Evolutionary conservation across 1,140 invertebrate genomes (phyloP), one percentile per base, ranked within the genome.

Genomic region (Heliconius hewitsoni): DNA sequence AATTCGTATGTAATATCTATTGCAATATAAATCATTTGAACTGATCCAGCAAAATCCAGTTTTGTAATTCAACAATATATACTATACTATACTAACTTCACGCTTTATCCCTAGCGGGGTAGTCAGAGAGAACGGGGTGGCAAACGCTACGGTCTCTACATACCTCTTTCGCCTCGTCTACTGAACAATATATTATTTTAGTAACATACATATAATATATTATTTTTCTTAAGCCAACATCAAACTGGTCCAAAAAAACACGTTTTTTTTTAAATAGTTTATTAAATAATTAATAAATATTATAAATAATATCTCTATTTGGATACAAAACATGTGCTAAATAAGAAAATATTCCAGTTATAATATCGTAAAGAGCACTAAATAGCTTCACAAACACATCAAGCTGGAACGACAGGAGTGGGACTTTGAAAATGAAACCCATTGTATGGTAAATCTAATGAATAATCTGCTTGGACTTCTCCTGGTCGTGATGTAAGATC

Each of bases 381-480:
- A 92, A 89, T 6, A 93, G 82, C 77, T 79, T 80, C n/a, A 87
- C 74, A 73, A 94, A 92, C 52, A 93, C 84, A 81, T 93, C 87
- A 93, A 93, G 92, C 70, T 93, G 91, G 87, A 94, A 94, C 77
- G 90, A 93, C 84, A 93, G 90, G 80, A 93, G 91, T 77, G 93
- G 93, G 85, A 93, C 84, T 92, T 93, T 94, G 92, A 91, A 95
- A 93, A 76, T 86, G 91, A 84, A 95, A 86, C 73, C 91, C 87
- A 87, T 95, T 94, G 74, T 90, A 93, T 4, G 94, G 94, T 16
- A 95, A 82, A 78, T 95, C 94, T 77, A 95, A 78, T 3, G 94
- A 83, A 80, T 94, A 94, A 78, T 95, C 94, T 2, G 94, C 93
- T 83, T 94, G 93, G 0, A 95, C 91, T 73, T 95, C 94, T 0